phyloP scores from a whole-genome alignment of 2,113 vertebrate genomes.

The Corythaixoides concolor region DNA sequence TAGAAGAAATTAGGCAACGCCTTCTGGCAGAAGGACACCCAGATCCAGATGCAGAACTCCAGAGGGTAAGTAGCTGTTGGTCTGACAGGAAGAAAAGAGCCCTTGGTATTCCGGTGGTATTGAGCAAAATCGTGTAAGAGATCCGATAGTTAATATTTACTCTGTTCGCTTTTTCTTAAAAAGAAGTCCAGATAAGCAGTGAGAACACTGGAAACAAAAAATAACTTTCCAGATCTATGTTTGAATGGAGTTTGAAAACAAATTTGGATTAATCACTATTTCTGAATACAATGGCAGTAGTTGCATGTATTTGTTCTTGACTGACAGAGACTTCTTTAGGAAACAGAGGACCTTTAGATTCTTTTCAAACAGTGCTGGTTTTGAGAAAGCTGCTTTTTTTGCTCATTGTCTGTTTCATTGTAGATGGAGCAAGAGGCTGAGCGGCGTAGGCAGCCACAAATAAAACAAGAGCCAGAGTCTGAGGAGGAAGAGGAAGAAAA shows the following conservation, averaged over 20 bases:
- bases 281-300: not conserved
- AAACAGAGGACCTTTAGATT: not conserved
- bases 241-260: not conserved
- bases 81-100: not conserved
- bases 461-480: constrained; percentile 88
- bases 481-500: constrained; percentile 85
- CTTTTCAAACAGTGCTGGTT: not conserved
- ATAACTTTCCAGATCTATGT: not conserved
- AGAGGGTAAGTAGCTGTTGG: constrained; percentile 81
- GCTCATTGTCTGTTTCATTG: constrained; percentile 6
- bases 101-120: not conserved
- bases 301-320: not conserved
- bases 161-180: not conserved
- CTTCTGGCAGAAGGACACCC: constrained; percentile 97
- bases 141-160: not conserved
- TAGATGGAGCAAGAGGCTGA: constrained; percentile 99
- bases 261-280: not conserved
- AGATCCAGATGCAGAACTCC: constrained; percentile 96
- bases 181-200: not conserved
- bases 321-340: not conserved
- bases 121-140: not conserved
- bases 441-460: constrained; percentile 89
- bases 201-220: not conserved
- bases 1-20: constrained; percentile 96
- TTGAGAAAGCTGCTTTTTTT: not conserved